These are phyloP conservation scores for Phlogophora meticulosa DNA, from an alignment of 2,888 invertebrate species.

Conservation along the genomic window DNA sequence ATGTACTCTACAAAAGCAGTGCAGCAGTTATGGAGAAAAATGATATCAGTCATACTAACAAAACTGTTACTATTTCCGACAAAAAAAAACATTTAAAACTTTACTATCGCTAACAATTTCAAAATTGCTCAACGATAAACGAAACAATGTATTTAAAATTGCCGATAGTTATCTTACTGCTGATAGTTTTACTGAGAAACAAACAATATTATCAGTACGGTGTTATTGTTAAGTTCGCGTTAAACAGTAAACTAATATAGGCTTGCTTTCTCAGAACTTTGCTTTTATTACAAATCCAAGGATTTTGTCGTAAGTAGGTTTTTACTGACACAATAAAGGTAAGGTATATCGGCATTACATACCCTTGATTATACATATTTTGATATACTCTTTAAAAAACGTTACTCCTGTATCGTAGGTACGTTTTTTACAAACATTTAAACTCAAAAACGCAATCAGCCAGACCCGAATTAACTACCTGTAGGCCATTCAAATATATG, in stretches of 20 bases:
- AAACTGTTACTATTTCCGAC: not conserved
- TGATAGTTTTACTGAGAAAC: constrained; percentile 59
- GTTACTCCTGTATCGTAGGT: no score
- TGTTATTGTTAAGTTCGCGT: constrained; percentile 51
- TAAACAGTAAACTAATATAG: constrained; percentile 61
- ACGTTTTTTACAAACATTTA: no score
- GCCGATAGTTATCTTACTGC: constrained; percentile 47
- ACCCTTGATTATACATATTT: no score
- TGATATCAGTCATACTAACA: not conserved
- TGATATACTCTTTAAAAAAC: no score
- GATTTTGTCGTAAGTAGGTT: constrained; percentile 31
- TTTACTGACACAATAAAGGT: constrained; percentile 20
- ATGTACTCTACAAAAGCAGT: not conserved
- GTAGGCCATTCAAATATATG: no score
- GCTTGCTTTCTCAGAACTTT: constrained; percentile 51
- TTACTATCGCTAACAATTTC: not conserved
- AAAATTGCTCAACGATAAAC: constrained; percentile 19
- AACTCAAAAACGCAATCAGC: no score
- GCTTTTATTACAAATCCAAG: constrained; percentile 47
- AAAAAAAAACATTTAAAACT: constrained; percentile 1
- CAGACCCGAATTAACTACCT: no score
- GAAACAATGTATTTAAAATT: constrained; percentile 41
- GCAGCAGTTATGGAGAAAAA: not conserved
- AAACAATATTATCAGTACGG: constrained; percentile 52
- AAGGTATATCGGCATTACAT: constrained; percentile 12